Conservation (phyloP, 2,888 invertebrate species). For the Argynnis bischoffii region DNA sequence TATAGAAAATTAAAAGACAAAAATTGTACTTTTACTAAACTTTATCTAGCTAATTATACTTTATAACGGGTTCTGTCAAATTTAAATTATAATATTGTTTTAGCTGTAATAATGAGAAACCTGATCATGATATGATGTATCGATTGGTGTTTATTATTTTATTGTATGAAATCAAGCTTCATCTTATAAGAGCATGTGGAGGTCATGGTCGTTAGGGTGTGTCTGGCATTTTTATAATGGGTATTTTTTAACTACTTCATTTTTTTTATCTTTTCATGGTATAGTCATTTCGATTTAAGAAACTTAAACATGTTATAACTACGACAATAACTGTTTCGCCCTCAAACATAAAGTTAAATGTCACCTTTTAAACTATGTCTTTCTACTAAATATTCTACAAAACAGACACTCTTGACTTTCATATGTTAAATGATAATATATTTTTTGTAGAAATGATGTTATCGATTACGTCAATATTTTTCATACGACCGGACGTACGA, state of each 20-base stretch:
- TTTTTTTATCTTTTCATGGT: not conserved
- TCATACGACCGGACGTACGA: conserved; percentile 39
- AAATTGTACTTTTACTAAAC: too few relatives aligned
- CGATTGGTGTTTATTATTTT: too few relatives aligned
- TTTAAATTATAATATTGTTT: too few relatives aligned
- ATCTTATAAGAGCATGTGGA: not conserved
- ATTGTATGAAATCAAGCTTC: not conserved
- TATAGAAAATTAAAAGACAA: too few relatives aligned
- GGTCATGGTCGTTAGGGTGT: conserved; percentile 1
- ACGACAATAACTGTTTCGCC: too few relatives aligned
- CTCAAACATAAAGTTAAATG: too few relatives aligned
- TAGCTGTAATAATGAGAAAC: too few relatives aligned
- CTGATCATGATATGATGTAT: too few relatives aligned
- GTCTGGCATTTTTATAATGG: not conserved
- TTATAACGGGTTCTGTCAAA: too few relatives aligned
- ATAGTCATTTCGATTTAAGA: not conserved
- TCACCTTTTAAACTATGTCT: not conserved
- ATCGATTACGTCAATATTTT: conserved; percentile 42
- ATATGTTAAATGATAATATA: not conserved
- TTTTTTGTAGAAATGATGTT: not conserved
- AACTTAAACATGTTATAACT: too few relatives aligned
- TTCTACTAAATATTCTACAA: not conserved
- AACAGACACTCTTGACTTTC: not conserved
- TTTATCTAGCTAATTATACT: too few relatives aligned
- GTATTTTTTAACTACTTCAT: not conserved